Conservation (phyloP, 53 echinoderm and acorn worm genomes). For the Luidia sarsii region DNA sequence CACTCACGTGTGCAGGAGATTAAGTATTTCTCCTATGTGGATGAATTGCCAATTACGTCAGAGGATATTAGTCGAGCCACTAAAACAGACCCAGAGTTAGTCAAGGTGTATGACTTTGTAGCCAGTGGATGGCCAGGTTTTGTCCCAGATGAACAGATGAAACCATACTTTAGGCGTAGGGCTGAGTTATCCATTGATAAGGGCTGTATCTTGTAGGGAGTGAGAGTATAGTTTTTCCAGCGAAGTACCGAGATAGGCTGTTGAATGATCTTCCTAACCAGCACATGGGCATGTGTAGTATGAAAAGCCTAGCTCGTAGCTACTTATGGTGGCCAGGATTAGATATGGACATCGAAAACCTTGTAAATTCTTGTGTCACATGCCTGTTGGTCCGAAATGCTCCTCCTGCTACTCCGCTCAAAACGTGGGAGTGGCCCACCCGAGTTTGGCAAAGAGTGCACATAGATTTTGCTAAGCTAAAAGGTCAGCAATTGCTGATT, state of each 20-base stretch:
- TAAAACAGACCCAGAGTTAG: conserved; percentile 30
- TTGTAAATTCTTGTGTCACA: conserved; percentile 34
- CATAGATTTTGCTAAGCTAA: conserved; percentile 50
- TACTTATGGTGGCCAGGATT: conserved; percentile 49
- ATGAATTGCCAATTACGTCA: conserved; percentile 67
- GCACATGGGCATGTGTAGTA: conserved; percentile 38
- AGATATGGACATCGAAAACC: conserved; percentile 46
- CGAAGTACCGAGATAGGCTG: conserved; percentile 9
- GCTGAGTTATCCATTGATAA: conserved; percentile 56
- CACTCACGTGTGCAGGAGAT: conserved; percentile 32
- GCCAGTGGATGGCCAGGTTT: conserved; percentile 36
- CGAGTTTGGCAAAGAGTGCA: conserved; percentile 36
- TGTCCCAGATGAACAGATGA: background rate
- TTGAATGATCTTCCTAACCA: conserved; percentile 44
- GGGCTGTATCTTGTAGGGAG: conserved; percentile 61
- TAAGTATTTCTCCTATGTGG: too few species aligned
- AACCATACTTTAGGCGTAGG: conserved; percentile 32
- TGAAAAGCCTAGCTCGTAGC: conserved; percentile 43
- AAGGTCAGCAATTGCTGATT: conserved; percentile 41
- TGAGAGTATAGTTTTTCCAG: conserved; percentile 43
- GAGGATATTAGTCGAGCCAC: conserved; percentile 55
- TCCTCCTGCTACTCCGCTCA: conserved; percentile 22
- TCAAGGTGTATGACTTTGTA: conserved; percentile 11
- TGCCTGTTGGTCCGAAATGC: conserved; percentile 17
- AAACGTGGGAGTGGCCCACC: conserved; percentile 47